These are phyloP conservation scores for Channa maculata DNA, from an alignment of 2,113 vertebrate genomes.

Conservation along the genomic window DNA sequence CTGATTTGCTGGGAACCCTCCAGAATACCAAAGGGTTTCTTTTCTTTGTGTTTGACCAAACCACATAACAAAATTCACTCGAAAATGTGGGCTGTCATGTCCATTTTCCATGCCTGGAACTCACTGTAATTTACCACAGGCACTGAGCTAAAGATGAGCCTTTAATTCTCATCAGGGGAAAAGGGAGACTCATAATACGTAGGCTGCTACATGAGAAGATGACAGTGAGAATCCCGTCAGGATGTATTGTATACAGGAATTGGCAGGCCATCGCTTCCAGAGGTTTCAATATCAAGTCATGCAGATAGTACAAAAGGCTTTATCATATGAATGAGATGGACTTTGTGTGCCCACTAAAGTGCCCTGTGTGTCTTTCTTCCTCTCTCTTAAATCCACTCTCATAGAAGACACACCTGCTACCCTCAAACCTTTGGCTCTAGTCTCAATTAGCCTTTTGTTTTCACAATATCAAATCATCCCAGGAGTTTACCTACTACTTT, in stretches of 20 bases:
- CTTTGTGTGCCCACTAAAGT: slow-evolving; percentile 34
- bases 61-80: slow-evolving; percentile 69
- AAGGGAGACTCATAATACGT: slow-evolving; percentile 50
- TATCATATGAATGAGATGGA: slow-evolving; percentile 58
- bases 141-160: slow-evolving; percentile 69
- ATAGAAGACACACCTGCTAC: slow-evolving; percentile 48
- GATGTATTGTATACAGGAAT: slow-evolving; percentile 32
- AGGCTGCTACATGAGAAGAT: slow-evolving; percentile 29
- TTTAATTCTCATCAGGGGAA: slow-evolving; percentile 70
- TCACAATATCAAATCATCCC: slow-evolving; percentile 37
- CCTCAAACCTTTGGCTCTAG: slow-evolving; percentile 22
- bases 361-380: slow-evolving; percentile 16
- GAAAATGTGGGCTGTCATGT: slow-evolving; percentile 76
- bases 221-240: slow-evolving; percentile 24
- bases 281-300: slow-evolving; percentile 23
- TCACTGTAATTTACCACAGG: slow-evolving; percentile 66
- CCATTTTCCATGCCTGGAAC: slow-evolving; percentile 73
- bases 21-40: slow-evolving; percentile 61
- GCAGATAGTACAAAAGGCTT: slow-evolving; percentile 47
- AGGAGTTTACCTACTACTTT: slow-evolving; percentile 24
- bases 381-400: neutral
- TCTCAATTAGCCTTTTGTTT: slow-evolving; percentile 62
- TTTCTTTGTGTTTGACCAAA: slow-evolving; percentile 64
- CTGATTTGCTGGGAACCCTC: slow-evolving; percentile 47
- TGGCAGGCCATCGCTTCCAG: slow-evolving; percentile 15